Evolutionary conservation across 2,797 vertebrate genomes (phyloP), one percentile per base, ranked within the genome.

Genomic region (Prionace glauca): DNA sequence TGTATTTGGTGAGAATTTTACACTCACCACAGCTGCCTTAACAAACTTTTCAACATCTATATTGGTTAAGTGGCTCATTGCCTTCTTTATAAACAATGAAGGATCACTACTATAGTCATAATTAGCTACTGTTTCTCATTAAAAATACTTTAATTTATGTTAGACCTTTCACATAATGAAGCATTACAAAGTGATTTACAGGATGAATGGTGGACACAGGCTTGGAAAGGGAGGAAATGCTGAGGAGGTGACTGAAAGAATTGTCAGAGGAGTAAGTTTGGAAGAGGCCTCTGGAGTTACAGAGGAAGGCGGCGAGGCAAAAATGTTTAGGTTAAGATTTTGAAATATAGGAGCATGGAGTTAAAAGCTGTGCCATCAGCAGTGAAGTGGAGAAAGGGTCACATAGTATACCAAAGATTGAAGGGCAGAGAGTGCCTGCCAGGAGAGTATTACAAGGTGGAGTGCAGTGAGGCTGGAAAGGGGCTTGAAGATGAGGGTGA

Each of bases 131-230:
- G 50, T 29, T 92, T 22, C n/a, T 67, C 88, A 67, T 67, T 88
- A 92, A 92, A 56, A 92, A 67, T 92, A 67, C 22, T 36, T 36
- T 65, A 62, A 92, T 36, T 92, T 92, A 65, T 92, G 88, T n/a
- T 20, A 67, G n/a, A 67, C 65, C 88, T 92, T 67, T 67, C 60
- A 92, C 62, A 20, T 36, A 67, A 92, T 92, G n/a, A 65, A n/a
- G 88, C 60, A 16, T 90, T 56, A 60, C 12, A 7, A 90, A 90
- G 88, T 65, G 60, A 90, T n/a, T 92, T 32, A n/a, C 22, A 36
- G 88, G 32, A 92, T 92, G 62, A 92, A 20, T 67, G 88, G 60
- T 67, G 88, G n/a, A 92, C 88, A 20, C 32, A 8, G 18, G 67
- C 8, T 32, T 18, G 62, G 88, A 67, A 92, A 92, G 32, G n/a